These are phyloP conservation scores for Pituophis catenifer DNA, from an alignment of 2,113 vertebrate genomes.

Conservation along the genomic window DNA sequence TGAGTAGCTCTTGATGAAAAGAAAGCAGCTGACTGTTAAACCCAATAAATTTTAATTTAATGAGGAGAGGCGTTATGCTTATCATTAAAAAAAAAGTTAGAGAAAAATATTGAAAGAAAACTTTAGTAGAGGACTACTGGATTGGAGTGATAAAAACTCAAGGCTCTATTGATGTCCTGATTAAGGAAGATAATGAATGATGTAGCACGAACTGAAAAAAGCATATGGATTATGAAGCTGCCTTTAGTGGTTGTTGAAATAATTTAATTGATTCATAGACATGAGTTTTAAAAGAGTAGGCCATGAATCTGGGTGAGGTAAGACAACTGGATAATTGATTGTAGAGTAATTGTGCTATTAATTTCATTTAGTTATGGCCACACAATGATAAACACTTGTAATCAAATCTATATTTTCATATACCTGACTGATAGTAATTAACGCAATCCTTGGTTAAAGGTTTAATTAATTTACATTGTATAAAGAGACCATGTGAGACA, in stretches of 20 bases:
- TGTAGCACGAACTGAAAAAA: background rate
- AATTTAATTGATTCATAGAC: slow-evolving; percentile 10
- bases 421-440: background rate
- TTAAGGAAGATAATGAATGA: background rate
- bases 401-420: background rate
- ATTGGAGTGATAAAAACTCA: background rate
- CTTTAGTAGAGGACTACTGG: background rate
- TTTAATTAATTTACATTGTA: slow-evolving; percentile 6
- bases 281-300: background rate
- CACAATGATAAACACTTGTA: background rate
- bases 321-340: background rate
- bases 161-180: background rate
- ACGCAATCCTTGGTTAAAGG: slow-evolving; percentile 1
- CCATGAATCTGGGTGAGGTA: background rate
- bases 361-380: background rate
- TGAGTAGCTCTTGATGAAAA: background rate
- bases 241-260: background rate
- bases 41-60: background rate
- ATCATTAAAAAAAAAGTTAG: slow-evolving; percentile 7
- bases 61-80: background rate
- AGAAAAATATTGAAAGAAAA: background rate
- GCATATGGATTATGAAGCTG: slow-evolving; percentile 10
- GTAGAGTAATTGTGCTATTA: background rate
- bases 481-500: background rate
- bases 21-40: background rate